Evolutionary conservation across 2,113 vertebrate species (phyloP).

Genomic region (Rattus norvegicus): GRCr8 NC_086036.1:65099501-65100000

Average conservation of each 20-base stretch:
- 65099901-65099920: no score
- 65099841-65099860: background rate
- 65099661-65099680: constrained; percentile 33
- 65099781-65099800: background rate
- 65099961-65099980: no score
- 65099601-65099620: background rate
- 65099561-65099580: background rate
- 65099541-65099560: background rate
- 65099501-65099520: background rate
- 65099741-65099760: constrained; percentile 23
- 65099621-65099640: background rate
- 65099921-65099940: no score
- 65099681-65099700: constrained; percentile 40
- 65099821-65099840: background rate
- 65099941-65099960: no score
- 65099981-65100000: background rate
- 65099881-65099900: background rate
- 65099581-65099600: background rate
- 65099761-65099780: background rate
- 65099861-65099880: background rate
- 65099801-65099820: background rate
- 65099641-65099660: background rate
- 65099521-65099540: background rate
- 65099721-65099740: background rate
- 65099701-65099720: background rate